Evolutionary conservation across 2,113 vertebrate genomes (phyloP).

Genomic region (Chaetops frenatus): DNA sequence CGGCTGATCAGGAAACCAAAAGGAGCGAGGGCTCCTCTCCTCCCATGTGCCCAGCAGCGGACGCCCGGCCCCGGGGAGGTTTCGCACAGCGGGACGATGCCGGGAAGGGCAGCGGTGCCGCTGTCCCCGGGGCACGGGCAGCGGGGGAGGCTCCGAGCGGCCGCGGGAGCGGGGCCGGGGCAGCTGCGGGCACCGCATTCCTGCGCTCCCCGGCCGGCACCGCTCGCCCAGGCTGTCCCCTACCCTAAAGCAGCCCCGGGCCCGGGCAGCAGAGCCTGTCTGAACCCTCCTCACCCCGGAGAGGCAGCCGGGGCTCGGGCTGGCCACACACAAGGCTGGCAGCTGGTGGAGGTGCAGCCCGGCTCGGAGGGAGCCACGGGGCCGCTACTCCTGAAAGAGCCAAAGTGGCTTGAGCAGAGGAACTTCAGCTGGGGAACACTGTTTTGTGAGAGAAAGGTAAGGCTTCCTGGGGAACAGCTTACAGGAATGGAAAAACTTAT

Average conservation of each 20-base stretch:
- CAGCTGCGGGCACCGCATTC: not conserved
- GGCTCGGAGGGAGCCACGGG: fast-evolving
- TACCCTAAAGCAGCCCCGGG: not conserved
- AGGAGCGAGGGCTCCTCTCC: not conserved
- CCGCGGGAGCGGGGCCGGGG: not conserved
- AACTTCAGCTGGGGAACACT: not conserved
- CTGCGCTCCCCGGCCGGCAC: not conserved
- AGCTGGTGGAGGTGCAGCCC: not conserved
- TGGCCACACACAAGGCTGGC: not conserved
- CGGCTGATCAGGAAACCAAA: not conserved
- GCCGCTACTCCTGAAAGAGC: not conserved
- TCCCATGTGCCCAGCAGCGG: fast-evolving
- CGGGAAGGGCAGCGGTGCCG: not conserved
- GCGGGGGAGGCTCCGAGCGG: not conserved
- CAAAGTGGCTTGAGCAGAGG: fast-evolving
- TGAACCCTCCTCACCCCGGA: not conserved
- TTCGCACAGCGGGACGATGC: not conserved
- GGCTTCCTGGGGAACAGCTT: not conserved
- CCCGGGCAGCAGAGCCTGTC: not conserved
- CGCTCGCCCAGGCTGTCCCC: not conserved
- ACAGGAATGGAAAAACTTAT: not conserved
- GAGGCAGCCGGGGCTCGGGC: not conserved
- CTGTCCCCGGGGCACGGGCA: not conserved
- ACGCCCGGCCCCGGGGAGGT: not conserved
- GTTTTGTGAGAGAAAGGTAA: not conserved